A percentile compares a stretch with the other conserved stretches of the same genome.
These are phyloP conservation scores for Belonocnema kinseyi DNA, from an alignment of 1,140 invertebrate species.

Conservation along the genomic window DNA sequence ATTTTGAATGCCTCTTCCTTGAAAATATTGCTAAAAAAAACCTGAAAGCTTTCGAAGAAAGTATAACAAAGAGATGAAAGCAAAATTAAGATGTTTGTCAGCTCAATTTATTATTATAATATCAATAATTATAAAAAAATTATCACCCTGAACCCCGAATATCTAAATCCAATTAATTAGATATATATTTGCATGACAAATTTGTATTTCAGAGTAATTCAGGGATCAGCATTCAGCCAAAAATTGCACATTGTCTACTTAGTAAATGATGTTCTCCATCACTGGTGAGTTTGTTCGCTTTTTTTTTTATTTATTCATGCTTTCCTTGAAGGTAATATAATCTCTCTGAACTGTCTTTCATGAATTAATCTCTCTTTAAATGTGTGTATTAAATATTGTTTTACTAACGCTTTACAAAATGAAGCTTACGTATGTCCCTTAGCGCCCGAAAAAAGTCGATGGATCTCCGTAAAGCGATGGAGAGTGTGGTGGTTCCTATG, in stretches of 20 bases:
- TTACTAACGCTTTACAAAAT: conserved; percentile 39
- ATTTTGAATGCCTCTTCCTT: too few species aligned
- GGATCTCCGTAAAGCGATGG: conserved; percentile 92
- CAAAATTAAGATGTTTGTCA: too few species aligned
- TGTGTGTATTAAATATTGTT: conserved; percentile 9
- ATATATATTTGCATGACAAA: too few species aligned
- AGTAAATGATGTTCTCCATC: conserved; percentile 97
- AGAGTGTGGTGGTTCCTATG: conserved; percentile 96
- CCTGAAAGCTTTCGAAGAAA: too few species aligned
- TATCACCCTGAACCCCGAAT: too few species aligned
- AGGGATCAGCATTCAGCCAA: conserved; percentile 88
- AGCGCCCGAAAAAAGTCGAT: conserved; percentile 96
- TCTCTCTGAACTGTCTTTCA: conserved; percentile 36
- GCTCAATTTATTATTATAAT: too few species aligned
- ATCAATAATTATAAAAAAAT: too few species aligned
- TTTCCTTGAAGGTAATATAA: conserved; percentile 25
- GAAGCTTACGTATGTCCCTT: conserved; percentile 63
- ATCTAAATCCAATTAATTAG: background rate
- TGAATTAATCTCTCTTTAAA: conserved; percentile 32
- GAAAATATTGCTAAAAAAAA: too few species aligned
- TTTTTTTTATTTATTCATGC: conserved; percentile 16
- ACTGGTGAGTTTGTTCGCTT: conserved; percentile 87
- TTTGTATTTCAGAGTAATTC: conserved; percentile 82
- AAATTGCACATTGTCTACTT: conserved; percentile 98
- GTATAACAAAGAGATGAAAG: too few species aligned